These are phyloP conservation scores for Aphidius colemani DNA, from an alignment of 2,888 invertebrate species.

Conservation along the genomic window DNA sequence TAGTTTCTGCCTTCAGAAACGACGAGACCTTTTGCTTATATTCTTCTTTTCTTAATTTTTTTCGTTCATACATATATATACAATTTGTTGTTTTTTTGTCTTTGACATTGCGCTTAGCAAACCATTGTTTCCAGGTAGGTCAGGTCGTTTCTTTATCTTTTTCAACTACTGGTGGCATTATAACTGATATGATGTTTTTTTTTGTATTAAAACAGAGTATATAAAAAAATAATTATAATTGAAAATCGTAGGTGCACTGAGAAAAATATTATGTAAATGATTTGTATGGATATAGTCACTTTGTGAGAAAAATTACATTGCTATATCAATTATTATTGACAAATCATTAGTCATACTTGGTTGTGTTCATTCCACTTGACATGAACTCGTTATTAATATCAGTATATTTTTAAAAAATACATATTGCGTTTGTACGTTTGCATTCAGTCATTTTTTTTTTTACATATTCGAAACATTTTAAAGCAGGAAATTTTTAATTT, in stretches of 20 bases:
- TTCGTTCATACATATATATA: neutral
- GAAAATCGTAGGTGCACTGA: neutral
- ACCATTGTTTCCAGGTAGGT: constrained; percentile 47
- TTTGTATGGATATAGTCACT: constrained; percentile 16
- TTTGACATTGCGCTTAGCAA: constrained; percentile 34
- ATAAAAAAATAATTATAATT: neutral
- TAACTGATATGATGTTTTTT: neutral
- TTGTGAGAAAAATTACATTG: constrained; percentile 10
- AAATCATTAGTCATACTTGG: constrained; percentile 10
- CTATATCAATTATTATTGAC: constrained; percentile 24
- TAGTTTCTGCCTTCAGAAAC: constrained; percentile 15
- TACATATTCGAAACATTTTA: no score
- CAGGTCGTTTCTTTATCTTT: constrained; percentile 29
- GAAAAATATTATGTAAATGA: no score
- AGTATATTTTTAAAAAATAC: no score
- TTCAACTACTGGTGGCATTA: neutral
- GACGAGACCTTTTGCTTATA: constrained; percentile 6
- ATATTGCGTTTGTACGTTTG: no score
- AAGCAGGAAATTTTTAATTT: no score
- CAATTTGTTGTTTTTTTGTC: constrained; percentile 1
- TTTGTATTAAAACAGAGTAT: constrained; percentile 17
- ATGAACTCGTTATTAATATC: constrained; percentile 11
- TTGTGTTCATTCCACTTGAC: constrained; percentile 12
- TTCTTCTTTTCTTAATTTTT: constrained; percentile 5
- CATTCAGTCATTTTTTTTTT: no score